Evolutionary conservation across 2,797 vertebrate species (phyloP).

Genomic region (Calcarius lapponicus): DNA sequence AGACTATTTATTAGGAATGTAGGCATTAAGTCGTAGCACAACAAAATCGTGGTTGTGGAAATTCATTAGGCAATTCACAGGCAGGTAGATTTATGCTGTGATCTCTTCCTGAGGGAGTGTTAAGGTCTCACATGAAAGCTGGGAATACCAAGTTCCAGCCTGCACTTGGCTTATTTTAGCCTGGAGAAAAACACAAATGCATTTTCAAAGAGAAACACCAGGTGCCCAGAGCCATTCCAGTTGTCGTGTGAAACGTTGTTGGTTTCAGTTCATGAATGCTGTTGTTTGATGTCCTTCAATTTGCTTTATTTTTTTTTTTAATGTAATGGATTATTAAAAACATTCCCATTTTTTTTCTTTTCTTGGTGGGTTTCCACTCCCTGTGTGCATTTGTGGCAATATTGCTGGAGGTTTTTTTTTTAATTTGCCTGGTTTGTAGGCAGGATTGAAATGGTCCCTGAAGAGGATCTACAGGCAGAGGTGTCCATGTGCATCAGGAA

Average conservation of each 20-base stretch:
- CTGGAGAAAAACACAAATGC: neutral
- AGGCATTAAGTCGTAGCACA: neutral
- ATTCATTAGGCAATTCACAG: neutral
- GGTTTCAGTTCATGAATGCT: neutral
- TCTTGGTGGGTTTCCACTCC: neutral
- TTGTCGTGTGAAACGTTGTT: neutral
- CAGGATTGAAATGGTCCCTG: neutral
- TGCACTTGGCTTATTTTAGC: neutral
- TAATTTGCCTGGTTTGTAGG: neutral
- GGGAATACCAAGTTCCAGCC: neutral
- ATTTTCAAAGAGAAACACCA: neutral
- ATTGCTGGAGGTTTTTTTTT: neutral
- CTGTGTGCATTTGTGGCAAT: neutral
- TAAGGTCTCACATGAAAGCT: neutral
- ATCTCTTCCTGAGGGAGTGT: neutral
- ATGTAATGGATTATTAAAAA: neutral
- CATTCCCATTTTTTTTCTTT: neutral
- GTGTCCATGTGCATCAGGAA: neutral
- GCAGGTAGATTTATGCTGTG: neutral
- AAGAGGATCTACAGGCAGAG: neutral
- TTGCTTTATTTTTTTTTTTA: neutral
- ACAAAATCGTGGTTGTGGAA: neutral
- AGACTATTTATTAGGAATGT: neutral
- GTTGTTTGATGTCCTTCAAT: neutral
- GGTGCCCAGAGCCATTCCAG: neutral